phyloP scores from a whole-genome alignment of 2,797 vertebrate species.

The Halcyon badia region DNA sequence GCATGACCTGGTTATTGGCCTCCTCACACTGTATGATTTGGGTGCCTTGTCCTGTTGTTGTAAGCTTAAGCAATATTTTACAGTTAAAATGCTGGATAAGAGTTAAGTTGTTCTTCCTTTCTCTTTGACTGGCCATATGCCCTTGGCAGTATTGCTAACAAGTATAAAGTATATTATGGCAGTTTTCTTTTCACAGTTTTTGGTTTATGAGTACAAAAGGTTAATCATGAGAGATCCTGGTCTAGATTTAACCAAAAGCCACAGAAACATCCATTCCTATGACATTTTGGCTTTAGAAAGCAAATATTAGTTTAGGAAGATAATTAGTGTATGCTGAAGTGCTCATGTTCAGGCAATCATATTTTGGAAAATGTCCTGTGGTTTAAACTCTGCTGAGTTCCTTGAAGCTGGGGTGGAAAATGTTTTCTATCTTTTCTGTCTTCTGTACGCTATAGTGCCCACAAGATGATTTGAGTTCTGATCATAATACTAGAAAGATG shows the following conservation, averaged over 20 bases:
- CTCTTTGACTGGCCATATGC: slow-evolving; percentile 36
- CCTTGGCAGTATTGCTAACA: slow-evolving; percentile 5
- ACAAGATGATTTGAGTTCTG: neutral
- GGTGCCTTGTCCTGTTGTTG: neutral
- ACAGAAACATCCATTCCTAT: neutral
- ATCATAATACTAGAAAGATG: neutral
- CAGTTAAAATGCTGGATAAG: neutral
- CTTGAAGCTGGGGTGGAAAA: neutral
- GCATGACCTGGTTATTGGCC: neutral
- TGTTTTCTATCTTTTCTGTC: neutral
- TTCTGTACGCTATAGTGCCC: neutral
- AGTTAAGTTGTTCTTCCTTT: slow-evolving; percentile 20
- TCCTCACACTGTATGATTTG: neutral
- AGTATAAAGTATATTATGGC: slow-evolving; percentile 27
- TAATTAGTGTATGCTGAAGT: neutral
- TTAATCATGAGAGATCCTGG: neutral
- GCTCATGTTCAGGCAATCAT: neutral
- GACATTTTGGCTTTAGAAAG: neutral
- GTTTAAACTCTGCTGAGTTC: neutral
- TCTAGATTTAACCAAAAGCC: slow-evolving; percentile 12
- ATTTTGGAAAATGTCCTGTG: neutral
- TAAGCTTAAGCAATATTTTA: neutral
- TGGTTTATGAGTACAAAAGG: neutral
- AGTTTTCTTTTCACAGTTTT: slow-evolving; percentile 38
- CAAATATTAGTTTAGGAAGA: neutral